Percentiles rank a stretch among this genome's conserved stretches.
Conservation (phyloP, 2,888 invertebrate species). For the Acanthosepion lycidas region DNA sequence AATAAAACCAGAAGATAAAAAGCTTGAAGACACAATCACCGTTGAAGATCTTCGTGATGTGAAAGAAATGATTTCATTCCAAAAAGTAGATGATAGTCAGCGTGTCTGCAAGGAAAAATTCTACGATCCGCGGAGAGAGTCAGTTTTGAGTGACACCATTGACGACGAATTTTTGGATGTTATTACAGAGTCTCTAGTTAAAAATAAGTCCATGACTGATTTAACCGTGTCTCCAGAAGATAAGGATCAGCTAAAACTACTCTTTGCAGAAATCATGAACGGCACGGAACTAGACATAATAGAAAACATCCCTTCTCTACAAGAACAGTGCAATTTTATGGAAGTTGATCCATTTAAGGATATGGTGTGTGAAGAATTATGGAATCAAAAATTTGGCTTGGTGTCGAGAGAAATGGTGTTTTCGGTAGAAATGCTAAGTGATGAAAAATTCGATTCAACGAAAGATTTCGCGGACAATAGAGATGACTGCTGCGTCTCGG, state of each 20-base stretch:
- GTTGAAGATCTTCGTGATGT: not conserved
- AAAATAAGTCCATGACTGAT: not conserved
- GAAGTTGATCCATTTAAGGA: not conserved
- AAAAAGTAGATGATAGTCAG: not conserved
- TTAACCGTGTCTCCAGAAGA: not conserved
- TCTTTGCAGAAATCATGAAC: not conserved
- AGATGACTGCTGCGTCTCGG: not conserved
- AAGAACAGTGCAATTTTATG: not conserved
- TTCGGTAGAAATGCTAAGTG: not conserved
- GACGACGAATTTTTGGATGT: not conserved
- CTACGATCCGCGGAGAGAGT: not conserved
- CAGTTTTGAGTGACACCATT: not conserved
- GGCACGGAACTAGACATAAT: not conserved
- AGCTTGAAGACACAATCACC: not conserved
- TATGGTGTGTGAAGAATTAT: not conserved
- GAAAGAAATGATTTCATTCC: not conserved
- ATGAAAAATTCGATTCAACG: not conserved
- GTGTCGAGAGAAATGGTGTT: not conserved
- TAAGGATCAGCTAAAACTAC: not conserved
- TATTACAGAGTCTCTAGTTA: not conserved
- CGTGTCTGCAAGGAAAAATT: not conserved
- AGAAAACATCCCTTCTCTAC: not conserved
- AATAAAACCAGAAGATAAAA: not conserved
- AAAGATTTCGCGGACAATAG: not conserved
- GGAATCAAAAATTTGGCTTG: not conserved